Evolutionary conservation across 1,140 invertebrate genomes (phyloP), one percentile per base, ranked within the genome.

Genomic region (Plutomurus gul): DNA sequence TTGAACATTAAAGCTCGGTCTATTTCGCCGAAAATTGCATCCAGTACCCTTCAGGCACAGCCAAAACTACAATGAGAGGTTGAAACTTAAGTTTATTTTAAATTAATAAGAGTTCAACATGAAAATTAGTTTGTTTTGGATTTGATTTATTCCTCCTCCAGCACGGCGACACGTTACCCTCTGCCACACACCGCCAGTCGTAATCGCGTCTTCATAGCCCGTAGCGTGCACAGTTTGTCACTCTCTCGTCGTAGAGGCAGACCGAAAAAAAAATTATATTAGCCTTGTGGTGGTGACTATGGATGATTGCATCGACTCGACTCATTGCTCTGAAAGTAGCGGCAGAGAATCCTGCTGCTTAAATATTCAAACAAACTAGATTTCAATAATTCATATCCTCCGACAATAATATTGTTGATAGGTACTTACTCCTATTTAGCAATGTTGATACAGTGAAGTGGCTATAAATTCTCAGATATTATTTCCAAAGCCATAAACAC

Each of bases 61-160:
- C n/a, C n/a, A n/a, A n/a, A n/a, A n/a, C n/a, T n/a, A n/a, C n/a
- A n/a, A n/a, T n/a, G n/a, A n/a, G n/a, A n/a, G n/a, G n/a, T n/a
- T n/a, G n/a, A n/a, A n/a, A n/a, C n/a, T n/a, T n/a, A n/a, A n/a
- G n/a, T n/a, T n/a, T n/a, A n/a, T n/a, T n/a, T n/a, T n/a, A n/a
- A 39, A 39, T 39, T 65, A 65, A 65, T 65, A 65, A 33, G 56
- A 1, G 10, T 33, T 65, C 30, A 65, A 27, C 25, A 18, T 16
- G 56, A 65, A 65, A 65, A 65, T 65, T 2, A 16, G 56, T 65
- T 65, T 65, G 56, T 13, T 65, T 18, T 30, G 18, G 56, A 33
- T 22, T 65, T 30, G 56, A 65, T 65, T 65, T 65, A 65, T 65
- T 65, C 56, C 56, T 30, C 56, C 56, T 65, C 30, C 30, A 65